Percentiles rank a stretch among this genome's conserved stretches.
Conservation (phyloP, 2,797 vertebrate species). For the Gymnocypris eckloni region DNA sequence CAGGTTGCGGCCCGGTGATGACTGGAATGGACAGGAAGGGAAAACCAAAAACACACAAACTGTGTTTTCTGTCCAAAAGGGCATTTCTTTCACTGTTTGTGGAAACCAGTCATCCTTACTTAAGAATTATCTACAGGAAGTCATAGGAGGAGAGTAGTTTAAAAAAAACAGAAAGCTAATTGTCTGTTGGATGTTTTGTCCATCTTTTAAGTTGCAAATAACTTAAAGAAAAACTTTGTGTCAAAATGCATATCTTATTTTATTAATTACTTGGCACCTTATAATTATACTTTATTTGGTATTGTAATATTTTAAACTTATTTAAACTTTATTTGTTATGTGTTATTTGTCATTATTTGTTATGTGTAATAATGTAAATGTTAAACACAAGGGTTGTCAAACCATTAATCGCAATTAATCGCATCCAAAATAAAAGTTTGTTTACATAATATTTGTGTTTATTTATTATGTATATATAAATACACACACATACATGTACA, state of each 20-base stretch:
- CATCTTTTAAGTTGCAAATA: neutral
- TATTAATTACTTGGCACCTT: neutral
- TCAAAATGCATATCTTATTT: neutral
- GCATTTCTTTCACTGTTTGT: constrained; percentile 16
- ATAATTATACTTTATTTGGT: neutral
- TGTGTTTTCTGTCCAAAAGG: constrained; percentile 5
- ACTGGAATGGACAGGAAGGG: constrained; percentile 29
- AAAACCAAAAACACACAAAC: constrained; percentile 19
- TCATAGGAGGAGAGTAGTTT: neutral
- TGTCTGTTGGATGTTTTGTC: neutral
- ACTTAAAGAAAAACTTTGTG: neutral
- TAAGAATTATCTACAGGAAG: neutral
- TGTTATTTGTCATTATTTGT: neutral
- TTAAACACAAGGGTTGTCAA: neutral
- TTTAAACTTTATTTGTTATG: neutral
- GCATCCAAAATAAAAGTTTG: too few species aligned
- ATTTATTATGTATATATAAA: too few species aligned
- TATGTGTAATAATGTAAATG: neutral
- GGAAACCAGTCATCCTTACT: neutral
- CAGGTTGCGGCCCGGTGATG: neutral
- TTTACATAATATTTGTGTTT: too few species aligned
- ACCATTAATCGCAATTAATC: too few species aligned
- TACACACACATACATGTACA: too few species aligned
- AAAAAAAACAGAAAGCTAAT: neutral
- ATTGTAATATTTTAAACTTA: neutral